Evolutionary conservation across 2,888 invertebrate species (phyloP).

Genomic region (Mythimna lalbum): DNA sequence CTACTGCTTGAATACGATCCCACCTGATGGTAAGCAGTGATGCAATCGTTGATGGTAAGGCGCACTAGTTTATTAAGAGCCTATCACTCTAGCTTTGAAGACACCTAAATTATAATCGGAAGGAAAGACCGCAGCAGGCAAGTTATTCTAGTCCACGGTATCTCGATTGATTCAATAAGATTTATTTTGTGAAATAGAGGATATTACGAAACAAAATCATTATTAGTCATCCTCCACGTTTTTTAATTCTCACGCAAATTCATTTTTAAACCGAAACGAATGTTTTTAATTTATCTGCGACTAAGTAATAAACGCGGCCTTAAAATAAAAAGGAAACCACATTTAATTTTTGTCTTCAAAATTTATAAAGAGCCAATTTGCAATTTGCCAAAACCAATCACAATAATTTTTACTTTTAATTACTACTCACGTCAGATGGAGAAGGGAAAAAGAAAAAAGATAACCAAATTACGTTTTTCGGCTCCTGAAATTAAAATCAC

Average conservation of each 20-base stretch:
- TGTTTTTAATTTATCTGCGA: conserved; percentile 54
- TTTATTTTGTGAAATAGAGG: not conserved
- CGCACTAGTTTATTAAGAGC: no score
- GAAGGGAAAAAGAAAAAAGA: conserved; percentile 60
- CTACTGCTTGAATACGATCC: no score
- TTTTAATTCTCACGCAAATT: conserved; percentile 50
- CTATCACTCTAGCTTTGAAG: no score
- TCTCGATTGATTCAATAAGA: not conserved
- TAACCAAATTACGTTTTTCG: conserved; percentile 31
- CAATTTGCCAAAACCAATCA: conserved; percentile 89
- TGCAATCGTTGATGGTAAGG: no score
- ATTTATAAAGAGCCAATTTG: conserved; percentile 80
- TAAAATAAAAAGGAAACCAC: conserved; percentile 50
- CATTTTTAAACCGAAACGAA: conserved; percentile 41
- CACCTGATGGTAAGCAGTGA: no score
- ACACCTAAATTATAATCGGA: no score
- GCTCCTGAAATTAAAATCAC: not conserved
- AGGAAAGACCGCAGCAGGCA: no score
- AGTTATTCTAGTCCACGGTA: no score
- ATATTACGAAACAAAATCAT: not conserved
- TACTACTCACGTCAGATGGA: conserved; percentile 76
- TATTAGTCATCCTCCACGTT: not conserved
- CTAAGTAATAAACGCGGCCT: conserved; percentile 54
- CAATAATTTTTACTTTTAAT: conserved; percentile 89
- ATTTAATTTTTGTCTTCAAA: conserved; percentile 61